Conservation (phyloP, 1,140 invertebrate genomes). For the Bombus fervidus region DNA sequence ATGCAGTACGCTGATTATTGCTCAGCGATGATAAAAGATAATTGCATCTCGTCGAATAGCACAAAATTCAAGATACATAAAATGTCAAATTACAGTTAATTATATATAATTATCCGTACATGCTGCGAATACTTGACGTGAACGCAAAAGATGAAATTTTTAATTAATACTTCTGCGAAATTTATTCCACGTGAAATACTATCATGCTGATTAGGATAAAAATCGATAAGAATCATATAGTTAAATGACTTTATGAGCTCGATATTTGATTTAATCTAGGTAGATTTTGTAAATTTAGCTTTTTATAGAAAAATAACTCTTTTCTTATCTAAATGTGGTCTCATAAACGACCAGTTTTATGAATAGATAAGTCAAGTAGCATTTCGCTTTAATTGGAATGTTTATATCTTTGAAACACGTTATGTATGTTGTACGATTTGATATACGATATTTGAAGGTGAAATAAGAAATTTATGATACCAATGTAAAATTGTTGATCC, state of each 20-base stretch:
- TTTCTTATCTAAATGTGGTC: too few species aligned
- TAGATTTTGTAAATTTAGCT: background rate
- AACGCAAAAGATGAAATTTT: background rate
- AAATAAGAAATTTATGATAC: too few species aligned
- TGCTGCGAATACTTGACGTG: background rate
- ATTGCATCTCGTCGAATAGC: background rate
- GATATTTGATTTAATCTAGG: background rate
- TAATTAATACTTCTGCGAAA: constrained; percentile 1
- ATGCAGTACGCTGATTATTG: background rate
- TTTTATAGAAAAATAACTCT: too few species aligned
- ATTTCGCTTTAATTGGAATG: too few species aligned
- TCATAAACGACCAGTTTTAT: too few species aligned
- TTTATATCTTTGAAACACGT: background rate
- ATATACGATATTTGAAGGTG: background rate
- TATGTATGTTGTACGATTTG: background rate
- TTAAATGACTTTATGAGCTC: background rate
- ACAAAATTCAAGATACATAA: background rate
- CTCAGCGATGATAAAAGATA: constrained; percentile 17
- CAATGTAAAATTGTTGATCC: too few species aligned
- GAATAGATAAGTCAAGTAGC: too few species aligned
- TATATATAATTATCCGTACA: background rate
- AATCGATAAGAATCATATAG: background rate
- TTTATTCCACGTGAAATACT: background rate
- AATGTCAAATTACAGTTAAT: constrained; percentile 4
- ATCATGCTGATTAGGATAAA: background rate